phyloP scores from a whole-genome alignment of 1,140 invertebrate species.

The Lethrus apterus region DNA sequence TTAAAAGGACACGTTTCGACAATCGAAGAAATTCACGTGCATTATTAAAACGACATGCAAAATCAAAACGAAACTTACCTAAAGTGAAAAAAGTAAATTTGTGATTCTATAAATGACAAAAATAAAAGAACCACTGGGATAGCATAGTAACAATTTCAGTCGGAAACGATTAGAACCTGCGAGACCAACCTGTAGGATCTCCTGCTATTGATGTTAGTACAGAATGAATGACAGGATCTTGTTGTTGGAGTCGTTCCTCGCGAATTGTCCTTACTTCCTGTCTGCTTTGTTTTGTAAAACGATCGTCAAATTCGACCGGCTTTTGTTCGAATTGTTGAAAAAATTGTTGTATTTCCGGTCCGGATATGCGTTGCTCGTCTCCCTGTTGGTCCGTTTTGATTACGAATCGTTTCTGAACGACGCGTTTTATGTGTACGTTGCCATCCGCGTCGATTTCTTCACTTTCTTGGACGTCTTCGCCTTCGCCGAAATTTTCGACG shows the following conservation, averaged over 20 bases:
- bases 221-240: slow-evolving; percentile 15
- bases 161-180: too few species aligned
- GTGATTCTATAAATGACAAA: neutral
- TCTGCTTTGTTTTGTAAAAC: too few species aligned
- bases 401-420: slow-evolving; percentile 46
- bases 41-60: slow-evolving; percentile 4
- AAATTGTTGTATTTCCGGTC: too few species aligned
- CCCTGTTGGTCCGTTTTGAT: slow-evolving; percentile 34
- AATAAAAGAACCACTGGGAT: too few species aligned
- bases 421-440: slow-evolving; percentile 45
- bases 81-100: slow-evolving; percentile 2
- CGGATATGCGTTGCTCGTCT: slow-evolving; percentile 18
- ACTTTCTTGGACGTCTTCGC: slow-evolving; percentile 45
- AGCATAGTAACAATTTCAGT: too few species aligned
- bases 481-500: slow-evolving; percentile 45
- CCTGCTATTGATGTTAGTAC: slow-evolving; percentile 25
- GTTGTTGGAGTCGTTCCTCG: too few species aligned
- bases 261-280: too few species aligned
- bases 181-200: slow-evolving; percentile 26
- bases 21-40: neutral
- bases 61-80: slow-evolving; percentile 14
- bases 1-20: neutral
- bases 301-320: neutral
- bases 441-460: slow-evolving; percentile 45
- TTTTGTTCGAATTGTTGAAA: slow-evolving; percentile 4